Percentiles rank a stretch among this genome's conserved stretches.
These are phyloP conservation scores for Spizaetus ornatus DNA, from an alignment of 2,113 vertebrate species.

Conservation along the genomic window DNA sequence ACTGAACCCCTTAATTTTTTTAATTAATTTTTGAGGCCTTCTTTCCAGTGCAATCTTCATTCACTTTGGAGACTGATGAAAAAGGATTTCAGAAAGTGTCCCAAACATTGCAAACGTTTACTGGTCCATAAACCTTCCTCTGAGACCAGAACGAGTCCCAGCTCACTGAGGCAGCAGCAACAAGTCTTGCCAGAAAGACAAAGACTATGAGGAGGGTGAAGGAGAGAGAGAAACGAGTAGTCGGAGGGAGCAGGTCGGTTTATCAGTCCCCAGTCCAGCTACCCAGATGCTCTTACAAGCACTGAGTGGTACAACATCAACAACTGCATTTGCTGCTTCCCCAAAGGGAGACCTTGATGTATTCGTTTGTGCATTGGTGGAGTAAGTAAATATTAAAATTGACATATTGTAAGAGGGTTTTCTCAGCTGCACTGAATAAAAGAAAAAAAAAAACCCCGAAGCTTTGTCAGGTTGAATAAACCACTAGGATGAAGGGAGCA, in stretches of 20 bases:
- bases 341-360: neutral
- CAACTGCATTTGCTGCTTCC: neutral
- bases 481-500: neutral
- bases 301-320: neutral
- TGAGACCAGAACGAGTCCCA: neutral
- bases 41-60: neutral
- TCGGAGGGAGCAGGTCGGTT: neutral
- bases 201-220: neutral
- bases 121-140: neutral
- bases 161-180: neutral
- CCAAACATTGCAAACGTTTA: neutral
- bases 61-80: neutral
- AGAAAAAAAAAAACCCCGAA: neutral
- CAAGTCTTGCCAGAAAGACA: neutral
- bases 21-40: neutral
- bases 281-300: neutral
- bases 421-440: conserved; percentile 20
- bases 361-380: neutral
- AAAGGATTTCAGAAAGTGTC: neutral
- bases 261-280: neutral
- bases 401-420: conserved; percentile 22
- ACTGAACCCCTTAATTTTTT: rapidly evolving
- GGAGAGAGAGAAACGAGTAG: neutral
- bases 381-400: conserved; percentile 56
- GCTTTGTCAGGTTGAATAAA: conserved; percentile 56